These are phyloP conservation scores for Patiria pectinifera DNA, from an alignment of 53 echinoderm and acorn worm species.

Conservation along the genomic window DNA sequence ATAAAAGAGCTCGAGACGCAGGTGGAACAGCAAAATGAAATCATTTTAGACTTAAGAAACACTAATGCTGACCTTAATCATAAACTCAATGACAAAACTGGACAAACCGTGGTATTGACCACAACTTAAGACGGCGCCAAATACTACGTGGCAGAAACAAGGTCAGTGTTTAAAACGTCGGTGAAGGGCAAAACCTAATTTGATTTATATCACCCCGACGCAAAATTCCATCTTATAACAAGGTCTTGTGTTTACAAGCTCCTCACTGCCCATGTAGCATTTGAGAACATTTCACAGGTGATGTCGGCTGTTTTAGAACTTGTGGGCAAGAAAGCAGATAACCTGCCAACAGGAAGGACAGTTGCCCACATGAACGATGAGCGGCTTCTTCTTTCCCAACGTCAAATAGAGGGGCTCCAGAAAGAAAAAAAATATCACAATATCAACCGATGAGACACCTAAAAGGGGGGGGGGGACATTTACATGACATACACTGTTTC, in stretches of 20 bases:
- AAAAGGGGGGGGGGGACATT: slow-evolving; percentile 16
- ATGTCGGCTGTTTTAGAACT: slow-evolving; percentile 36
- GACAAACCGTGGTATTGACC: not conserved
- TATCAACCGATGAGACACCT: slow-evolving; percentile 51
- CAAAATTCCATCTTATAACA: too few relatives aligned
- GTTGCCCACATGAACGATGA: slow-evolving; percentile 39
- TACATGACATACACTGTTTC: slow-evolving; percentile 48
- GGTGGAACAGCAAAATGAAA: not conserved
- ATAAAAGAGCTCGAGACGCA: too few relatives aligned
- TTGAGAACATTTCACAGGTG: not conserved
- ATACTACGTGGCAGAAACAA: slow-evolving; percentile 1
- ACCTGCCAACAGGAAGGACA: not conserved
- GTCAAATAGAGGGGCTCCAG: slow-evolving; percentile 5
- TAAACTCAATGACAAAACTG: not conserved
- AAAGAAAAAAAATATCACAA: slow-evolving; percentile 1
- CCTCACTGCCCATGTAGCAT: slow-evolving; percentile 1
- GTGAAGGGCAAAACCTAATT: too few relatives aligned
- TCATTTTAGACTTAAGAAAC: not conserved
- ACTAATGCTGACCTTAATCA: not conserved
- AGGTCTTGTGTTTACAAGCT: not conserved
- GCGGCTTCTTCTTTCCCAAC: slow-evolving; percentile 39
- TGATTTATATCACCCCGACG: too few relatives aligned
- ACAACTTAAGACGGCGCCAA: not conserved
- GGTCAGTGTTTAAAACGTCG: too few relatives aligned
- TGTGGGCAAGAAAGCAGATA: not conserved